These are phyloP conservation scores for Drosophila sulfurigaster DNA, from an alignment of 1,140 invertebrate genomes.

Conservation along the genomic window DNA sequence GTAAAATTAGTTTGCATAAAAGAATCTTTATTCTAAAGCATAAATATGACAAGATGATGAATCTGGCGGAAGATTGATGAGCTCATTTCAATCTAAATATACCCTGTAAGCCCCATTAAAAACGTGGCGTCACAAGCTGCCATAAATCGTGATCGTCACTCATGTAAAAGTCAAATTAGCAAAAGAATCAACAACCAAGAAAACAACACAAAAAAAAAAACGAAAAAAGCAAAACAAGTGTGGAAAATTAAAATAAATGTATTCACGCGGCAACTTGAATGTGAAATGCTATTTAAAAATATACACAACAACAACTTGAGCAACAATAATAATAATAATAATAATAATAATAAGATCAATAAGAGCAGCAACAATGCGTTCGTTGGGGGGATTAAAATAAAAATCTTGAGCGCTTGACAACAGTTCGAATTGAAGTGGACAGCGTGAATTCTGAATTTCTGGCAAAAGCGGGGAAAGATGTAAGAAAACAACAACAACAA, in stretches of 20 bases:
- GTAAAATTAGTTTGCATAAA: too few relatives aligned
- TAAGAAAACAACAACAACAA: not conserved
- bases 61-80: too few relatives aligned
- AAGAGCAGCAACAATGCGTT: slow-evolving; percentile 4
- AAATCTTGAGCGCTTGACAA: slow-evolving; percentile 42
- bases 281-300: slow-evolving; percentile 47
- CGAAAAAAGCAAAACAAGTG: slow-evolving; percentile 16
- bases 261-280: slow-evolving; percentile 18
- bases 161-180: slow-evolving; percentile 41
- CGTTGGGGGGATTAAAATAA: slow-evolving; percentile 26
- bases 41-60: too few relatives aligned
- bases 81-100: not conserved
- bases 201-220: not conserved
- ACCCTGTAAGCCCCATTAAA: not conserved
- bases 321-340: not conserved
- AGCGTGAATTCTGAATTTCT: slow-evolving; percentile 17
- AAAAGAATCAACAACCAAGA: not conserved
- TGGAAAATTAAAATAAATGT: slow-evolving; percentile 37
- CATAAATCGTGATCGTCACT: slow-evolving; percentile 22
- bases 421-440: slow-evolving; percentile 7
- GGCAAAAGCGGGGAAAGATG: not conserved
- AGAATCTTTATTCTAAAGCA: too few relatives aligned
- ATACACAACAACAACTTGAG: slow-evolving; percentile 8
- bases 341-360: slow-evolving; percentile 12
- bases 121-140: not conserved